A percentile compares a stretch with the other conserved stretches of the same genome.
phyloP scores from a whole-genome alignment of 2,888 invertebrate species.

The Gandaritis pyraliata region DNA sequence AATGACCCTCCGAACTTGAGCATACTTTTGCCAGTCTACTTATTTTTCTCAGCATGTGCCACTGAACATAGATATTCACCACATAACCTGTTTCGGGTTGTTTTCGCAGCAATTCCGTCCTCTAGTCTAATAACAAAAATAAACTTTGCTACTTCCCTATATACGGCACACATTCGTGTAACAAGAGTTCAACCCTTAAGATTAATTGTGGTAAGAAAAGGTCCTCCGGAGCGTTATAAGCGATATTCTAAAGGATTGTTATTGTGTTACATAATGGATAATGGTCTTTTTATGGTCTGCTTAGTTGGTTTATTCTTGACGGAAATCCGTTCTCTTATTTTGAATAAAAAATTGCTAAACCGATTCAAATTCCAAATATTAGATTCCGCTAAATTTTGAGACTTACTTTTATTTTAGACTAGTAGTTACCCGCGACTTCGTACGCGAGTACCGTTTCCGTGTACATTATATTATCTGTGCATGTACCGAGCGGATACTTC shows the following conservation, averaged over 20 bases:
- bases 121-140: conserved; percentile 1
- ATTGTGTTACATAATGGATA: conserved; percentile 38
- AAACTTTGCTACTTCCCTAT: conserved; percentile 17
- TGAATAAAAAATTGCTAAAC: background rate
- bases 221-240: conserved; percentile 35
- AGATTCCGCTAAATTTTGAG: no score
- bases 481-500: no score
- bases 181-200: conserved; percentile 19
- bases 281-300: conserved; percentile 34
- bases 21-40: conserved; percentile 9
- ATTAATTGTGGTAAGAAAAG: conserved; percentile 40
- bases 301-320: conserved; percentile 31
- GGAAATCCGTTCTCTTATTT: background rate
- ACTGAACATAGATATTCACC: conserved; percentile 33
- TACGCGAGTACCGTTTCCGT: no score
- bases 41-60: conserved; percentile 26
- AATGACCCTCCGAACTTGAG: background rate
- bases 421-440: no score
- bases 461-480: no score
- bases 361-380: background rate
- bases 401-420: no score
- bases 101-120: conserved; percentile 21
- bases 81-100: conserved; percentile 22
- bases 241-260: conserved; percentile 41
- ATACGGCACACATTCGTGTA: conserved; percentile 29